Percentiles rank a stretch among this genome's conserved stretches.
Evolutionary conservation across 1,140 invertebrate genomes (phyloP).

Genomic region (Macrocentrus cingulum): DNA sequence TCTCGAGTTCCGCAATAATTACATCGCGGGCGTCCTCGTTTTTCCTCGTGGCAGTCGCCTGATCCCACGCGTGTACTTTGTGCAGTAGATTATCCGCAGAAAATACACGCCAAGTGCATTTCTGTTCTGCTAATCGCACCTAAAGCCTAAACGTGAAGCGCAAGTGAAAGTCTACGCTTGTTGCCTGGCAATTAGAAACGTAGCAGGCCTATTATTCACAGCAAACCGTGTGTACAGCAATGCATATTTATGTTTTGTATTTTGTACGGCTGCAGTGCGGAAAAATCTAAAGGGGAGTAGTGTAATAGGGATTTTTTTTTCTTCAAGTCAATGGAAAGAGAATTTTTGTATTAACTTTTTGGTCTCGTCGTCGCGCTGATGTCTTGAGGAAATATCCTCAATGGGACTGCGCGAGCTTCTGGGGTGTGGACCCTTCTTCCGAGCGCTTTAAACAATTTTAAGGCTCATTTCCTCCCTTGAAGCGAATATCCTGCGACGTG

Average conservation of each 20-base stretch:
- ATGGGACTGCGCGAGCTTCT: neutral
- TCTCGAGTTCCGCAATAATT: conserved; percentile 23
- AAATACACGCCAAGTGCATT: neutral
- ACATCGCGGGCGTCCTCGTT: conserved; percentile 6
- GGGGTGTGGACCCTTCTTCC: conserved; percentile 45
- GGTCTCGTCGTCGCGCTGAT: conserved; percentile 21
- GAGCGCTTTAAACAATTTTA: conserved; percentile 60
- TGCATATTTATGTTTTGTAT: conserved; percentile 7
- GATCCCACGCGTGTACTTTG: conserved; percentile 20
- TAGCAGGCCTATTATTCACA: conserved; percentile 27
- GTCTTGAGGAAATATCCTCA: neutral
- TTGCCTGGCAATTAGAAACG: conserved; percentile 30
- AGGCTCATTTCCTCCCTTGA: conserved; percentile 59
- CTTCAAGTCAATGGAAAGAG: too few species aligned
- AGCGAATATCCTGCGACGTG: conserved; percentile 50
- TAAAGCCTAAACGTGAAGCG: conserved; percentile 26
- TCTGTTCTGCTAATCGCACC: conserved; percentile 21
- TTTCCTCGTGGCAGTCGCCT: neutral
- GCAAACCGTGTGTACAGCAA: conserved; percentile 23
- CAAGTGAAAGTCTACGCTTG: conserved; percentile 30
- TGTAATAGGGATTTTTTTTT: neutral
- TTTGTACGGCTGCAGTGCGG: neutral
- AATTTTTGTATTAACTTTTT: neutral
- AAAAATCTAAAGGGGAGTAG: neutral
- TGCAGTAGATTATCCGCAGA: conserved; percentile 3